Percentiles rank a stretch among this genome's conserved stretches.
Conservation (phyloP, 2,113 vertebrate genomes). For the Lipotes vexillifer region DNA sequence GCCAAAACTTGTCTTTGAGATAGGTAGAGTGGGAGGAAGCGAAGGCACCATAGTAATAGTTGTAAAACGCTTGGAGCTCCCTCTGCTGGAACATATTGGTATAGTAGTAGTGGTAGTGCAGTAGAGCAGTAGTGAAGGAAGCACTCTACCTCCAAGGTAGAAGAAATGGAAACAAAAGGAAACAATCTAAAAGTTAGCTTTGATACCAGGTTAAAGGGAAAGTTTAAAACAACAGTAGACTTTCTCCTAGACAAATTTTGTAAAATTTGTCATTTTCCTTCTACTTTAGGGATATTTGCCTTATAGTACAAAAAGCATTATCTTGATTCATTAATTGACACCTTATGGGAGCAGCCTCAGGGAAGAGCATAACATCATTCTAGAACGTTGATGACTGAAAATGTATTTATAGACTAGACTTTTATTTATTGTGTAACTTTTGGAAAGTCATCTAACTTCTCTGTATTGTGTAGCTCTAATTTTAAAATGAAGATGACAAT, state of each 20-base stretch:
- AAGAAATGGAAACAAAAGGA: neutral
- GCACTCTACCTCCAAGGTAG: rapidly evolving
- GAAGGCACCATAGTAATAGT: neutral
- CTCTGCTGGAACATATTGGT: constrained; percentile 36
- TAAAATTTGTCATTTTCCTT: neutral
- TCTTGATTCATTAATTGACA: neutral
- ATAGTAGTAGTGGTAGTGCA: neutral
- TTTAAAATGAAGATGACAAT: neutral
- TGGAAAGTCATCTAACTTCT: neutral
- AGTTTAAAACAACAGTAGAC: neutral
- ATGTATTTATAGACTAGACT: neutral
- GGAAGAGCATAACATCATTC: neutral
- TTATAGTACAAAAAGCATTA: neutral
- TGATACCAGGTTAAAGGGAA: neutral
- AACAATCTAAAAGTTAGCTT: neutral
- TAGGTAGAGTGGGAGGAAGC: rapidly evolving
- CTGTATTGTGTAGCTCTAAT: neutral
- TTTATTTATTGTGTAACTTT: neutral
- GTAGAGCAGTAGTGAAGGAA: neutral
- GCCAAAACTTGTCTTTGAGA: neutral
- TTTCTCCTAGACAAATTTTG: neutral
- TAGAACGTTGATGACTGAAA: neutral
- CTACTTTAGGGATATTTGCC: neutral
- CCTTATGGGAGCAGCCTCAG: neutral
- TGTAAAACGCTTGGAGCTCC: neutral